Percentiles rank a stretch among this genome's conserved stretches.
Conservation (phyloP, 2,888 invertebrate species). For the Cryptocephalus primarius region DNA sequence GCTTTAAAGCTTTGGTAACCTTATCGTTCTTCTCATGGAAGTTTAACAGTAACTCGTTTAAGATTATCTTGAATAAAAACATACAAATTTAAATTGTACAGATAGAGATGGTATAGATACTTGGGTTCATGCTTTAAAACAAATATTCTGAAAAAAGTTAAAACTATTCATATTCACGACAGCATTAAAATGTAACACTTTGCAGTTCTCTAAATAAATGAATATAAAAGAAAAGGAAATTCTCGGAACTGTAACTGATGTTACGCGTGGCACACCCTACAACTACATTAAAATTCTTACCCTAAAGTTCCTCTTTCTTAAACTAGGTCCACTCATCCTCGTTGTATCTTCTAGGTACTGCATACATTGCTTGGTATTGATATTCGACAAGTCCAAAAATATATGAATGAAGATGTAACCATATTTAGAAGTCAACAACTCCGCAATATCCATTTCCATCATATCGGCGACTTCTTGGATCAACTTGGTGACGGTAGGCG, state of each 20-base stretch:
- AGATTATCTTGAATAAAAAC: conserved; percentile 39
- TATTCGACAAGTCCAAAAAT: conserved; percentile 44
- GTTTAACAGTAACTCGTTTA: conserved; percentile 54
- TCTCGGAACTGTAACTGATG: too few species aligned
- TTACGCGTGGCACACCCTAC: neutral
- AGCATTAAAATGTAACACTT: too few species aligned
- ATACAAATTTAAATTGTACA: neutral
- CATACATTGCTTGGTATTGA: conserved; percentile 49
- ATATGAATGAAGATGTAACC: conserved; percentile 61
- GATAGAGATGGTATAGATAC: too few species aligned
- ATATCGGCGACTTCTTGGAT: conserved; percentile 52
- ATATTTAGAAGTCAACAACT: conserved; percentile 54
- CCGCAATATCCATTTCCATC: conserved; percentile 46
- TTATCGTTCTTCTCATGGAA: conserved; percentile 51
- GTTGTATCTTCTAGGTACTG: conserved; percentile 51
- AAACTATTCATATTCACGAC: too few species aligned
- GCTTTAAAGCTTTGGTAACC: conserved; percentile 47
- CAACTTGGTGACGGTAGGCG: conserved; percentile 46
- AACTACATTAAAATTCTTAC: conserved; percentile 23
- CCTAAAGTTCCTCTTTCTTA: conserved; percentile 54
- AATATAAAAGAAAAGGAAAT: too few species aligned
- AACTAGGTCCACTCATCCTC: conserved; percentile 41
- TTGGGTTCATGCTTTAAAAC: too few species aligned
- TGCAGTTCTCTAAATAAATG: too few species aligned
- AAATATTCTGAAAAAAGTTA: too few species aligned